A percentile compares a stretch with the other conserved stretches of the same genome.
Conservation (phyloP, 2,888 invertebrate species). For the Subacronicta megacephala region DNA sequence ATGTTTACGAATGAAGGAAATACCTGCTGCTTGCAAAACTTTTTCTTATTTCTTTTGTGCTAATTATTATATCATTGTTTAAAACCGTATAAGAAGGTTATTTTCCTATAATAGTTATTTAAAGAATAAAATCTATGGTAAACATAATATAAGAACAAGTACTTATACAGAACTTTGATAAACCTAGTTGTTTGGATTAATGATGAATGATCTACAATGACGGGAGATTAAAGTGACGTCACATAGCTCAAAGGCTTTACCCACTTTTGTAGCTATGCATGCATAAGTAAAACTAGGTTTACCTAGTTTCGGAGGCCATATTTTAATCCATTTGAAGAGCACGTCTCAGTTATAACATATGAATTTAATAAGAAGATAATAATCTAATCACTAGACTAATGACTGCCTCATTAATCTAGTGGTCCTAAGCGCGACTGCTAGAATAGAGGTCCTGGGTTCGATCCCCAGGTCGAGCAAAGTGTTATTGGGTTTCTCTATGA, state of each 20-base stretch:
- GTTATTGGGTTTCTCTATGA: too few species aligned
- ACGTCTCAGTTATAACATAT: conserved; percentile 4
- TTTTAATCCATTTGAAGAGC: conserved; percentile 32
- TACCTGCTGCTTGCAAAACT: conserved; percentile 11
- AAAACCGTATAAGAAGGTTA: conserved; percentile 10
- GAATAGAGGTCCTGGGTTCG: too few species aligned
- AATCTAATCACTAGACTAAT: too few species aligned
- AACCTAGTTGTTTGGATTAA: conserved; percentile 75
- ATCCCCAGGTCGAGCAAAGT: too few species aligned
- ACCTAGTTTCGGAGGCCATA: conserved; percentile 28
- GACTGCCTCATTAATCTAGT: too few species aligned
- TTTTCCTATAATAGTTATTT: conserved; percentile 33
- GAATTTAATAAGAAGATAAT: too few species aligned
- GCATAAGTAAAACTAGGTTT: conserved; percentile 39
- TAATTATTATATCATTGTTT: too few species aligned
- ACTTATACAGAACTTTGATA: conserved; percentile 59
- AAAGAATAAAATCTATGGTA: conserved; percentile 25
- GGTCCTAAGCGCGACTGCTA: too few species aligned
- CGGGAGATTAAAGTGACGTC: conserved; percentile 73
- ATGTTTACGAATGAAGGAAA: conserved; percentile 32
- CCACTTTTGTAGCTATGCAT: conserved; percentile 42
- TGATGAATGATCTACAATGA: conserved; percentile 73
- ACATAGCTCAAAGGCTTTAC: conserved; percentile 72
- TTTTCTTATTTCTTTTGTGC: conserved; percentile 30
- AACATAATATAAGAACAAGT: conserved; percentile 20